A percentile compares a stretch with the other conserved stretches of the same genome.
Conservation (phyloP, 2,797 vertebrate genomes). For the Parotocinclus haroldoi region DNA sequence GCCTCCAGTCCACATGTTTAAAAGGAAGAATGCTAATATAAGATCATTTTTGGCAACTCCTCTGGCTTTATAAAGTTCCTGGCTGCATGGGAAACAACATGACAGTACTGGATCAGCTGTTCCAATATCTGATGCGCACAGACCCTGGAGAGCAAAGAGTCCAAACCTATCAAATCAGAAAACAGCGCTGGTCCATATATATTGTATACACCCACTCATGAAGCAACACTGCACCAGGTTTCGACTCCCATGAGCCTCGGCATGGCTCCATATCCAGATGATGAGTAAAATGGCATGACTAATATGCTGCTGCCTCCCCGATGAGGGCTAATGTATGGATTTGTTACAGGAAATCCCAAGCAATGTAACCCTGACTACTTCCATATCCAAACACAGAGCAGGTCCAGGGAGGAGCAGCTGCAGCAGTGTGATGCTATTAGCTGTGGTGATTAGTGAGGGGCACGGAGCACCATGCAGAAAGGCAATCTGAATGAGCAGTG, state of each 20-base stretch:
- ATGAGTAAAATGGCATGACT: slow-evolving; percentile 48
- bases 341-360: slow-evolving; percentile 44
- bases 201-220: slow-evolving; percentile 7
- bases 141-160: slow-evolving; percentile 31
- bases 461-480: slow-evolving; percentile 32
- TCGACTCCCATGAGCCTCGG: slow-evolving; percentile 32
- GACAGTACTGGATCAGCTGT: background rate
- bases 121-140: background rate
- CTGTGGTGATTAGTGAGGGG: slow-evolving; percentile 48
- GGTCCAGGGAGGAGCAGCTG: slow-evolving; percentile 43
- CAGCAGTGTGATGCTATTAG: slow-evolving; percentile 46
- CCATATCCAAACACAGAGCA: slow-evolving; percentile 42
- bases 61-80: too few relatives aligned
- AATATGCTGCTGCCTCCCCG: slow-evolving; percentile 44
- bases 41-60: background rate
- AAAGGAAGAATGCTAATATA: background rate
- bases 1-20: background rate
- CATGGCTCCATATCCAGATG: slow-evolving; percentile 18
- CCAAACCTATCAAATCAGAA: slow-evolving; percentile 15
- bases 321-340: slow-evolving; percentile 52
- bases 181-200: slow-evolving; percentile 20
- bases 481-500: slow-evolving; percentile 28
- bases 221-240: slow-evolving; percentile 21
- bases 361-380: slow-evolving; percentile 36
- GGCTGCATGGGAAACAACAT: background rate